Evolutionary conservation across 1,140 invertebrate genomes (phyloP).

Genomic region (Temnothorax curvispinosus): DNA sequence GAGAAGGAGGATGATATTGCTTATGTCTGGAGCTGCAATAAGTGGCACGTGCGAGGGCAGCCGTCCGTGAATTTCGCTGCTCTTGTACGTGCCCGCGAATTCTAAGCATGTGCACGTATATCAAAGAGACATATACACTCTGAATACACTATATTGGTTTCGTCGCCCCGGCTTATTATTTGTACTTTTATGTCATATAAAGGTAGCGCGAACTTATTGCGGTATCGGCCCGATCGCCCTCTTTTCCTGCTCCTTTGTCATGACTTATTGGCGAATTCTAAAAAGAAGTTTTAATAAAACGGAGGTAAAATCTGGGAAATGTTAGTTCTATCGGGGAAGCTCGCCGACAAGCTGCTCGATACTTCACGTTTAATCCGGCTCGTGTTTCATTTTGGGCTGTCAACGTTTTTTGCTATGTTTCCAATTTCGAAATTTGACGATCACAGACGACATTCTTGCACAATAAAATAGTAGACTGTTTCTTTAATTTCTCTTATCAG

Average conservation of each 20-base stretch:
- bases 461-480: background rate
- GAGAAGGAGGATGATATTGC: constrained; percentile 2
- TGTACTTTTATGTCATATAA: constrained; percentile 23
- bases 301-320: background rate
- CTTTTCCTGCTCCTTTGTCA: background rate
- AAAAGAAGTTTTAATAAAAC: constrained; percentile 58
- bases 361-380: constrained; percentile 23
- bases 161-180: background rate
- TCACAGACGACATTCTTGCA: background rate
- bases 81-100: background rate
- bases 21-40: constrained; percentile 22
- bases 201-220: constrained; percentile 14
- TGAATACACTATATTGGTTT: constrained; percentile 37
- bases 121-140: constrained; percentile 18
- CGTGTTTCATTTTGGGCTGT: background rate
- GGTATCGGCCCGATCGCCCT: background rate
- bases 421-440: background rate
- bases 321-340: background rate
- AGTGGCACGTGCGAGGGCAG: constrained; percentile 10
- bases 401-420: background rate
- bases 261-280: constrained; percentile 12
- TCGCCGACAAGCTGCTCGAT: constrained; percentile 7
- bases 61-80: constrained; percentile 31
- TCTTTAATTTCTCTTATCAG: background rate
- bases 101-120: background rate